Percentiles rank a stretch among this genome's conserved stretches.
Conservation (phyloP, 2,113 vertebrate genomes). For the Seriola rivoliana region DNA sequence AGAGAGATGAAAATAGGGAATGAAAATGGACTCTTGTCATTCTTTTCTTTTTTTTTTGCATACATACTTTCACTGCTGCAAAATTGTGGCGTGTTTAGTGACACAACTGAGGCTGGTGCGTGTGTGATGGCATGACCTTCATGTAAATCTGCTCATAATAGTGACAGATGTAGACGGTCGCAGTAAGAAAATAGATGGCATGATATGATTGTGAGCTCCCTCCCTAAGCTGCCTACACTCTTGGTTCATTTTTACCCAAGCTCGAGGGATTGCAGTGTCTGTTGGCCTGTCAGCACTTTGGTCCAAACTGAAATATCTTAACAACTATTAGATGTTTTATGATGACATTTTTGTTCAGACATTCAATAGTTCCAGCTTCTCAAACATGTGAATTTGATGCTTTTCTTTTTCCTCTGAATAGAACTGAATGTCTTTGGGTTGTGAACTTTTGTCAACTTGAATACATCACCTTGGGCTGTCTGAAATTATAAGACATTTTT, state of each 20-base stretch:
- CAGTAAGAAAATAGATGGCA: conserved; percentile 11
- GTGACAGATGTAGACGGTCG: conserved; percentile 11
- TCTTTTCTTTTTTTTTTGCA: conserved; percentile 24
- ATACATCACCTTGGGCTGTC: no score
- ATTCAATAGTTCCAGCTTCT: not conserved
- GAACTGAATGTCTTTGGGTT: no score
- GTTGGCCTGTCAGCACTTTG: not conserved
- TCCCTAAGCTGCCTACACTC: not conserved
- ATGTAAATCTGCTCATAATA: conserved; percentile 28
- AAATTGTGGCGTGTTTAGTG: conserved; percentile 30
- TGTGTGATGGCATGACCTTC: conserved; percentile 10
- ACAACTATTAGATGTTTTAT: not conserved
- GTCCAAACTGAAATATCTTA: not conserved
- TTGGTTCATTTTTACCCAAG: not conserved
- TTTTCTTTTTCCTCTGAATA: no score
- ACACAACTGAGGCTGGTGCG: conserved; percentile 14
- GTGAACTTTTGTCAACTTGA: no score
- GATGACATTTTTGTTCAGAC: not conserved
- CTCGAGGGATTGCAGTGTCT: not conserved
- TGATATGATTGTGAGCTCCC: conserved; percentile 18
- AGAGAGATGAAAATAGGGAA: conserved; percentile 46
- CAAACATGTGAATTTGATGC: not conserved
- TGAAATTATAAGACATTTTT: no score
- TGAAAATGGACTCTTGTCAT: conserved; percentile 45
- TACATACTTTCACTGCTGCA: conserved; percentile 10